phyloP scores from a whole-genome alignment of 2,113 vertebrate genomes.

The Bombycilla garrulus region DNA sequence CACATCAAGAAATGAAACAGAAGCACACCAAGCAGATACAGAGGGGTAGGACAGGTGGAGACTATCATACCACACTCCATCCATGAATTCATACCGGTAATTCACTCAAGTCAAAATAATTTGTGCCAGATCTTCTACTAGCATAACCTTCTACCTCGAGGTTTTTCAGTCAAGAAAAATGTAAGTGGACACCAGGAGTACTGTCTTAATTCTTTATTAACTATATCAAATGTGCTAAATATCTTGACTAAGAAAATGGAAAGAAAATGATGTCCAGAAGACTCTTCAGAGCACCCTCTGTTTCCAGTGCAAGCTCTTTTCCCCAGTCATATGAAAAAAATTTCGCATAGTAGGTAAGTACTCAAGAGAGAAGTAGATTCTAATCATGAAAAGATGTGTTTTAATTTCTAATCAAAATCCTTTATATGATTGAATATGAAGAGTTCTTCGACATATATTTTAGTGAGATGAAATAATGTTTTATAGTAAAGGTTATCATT shows the following conservation, averaged over 20 bases:
- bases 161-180: neutral
- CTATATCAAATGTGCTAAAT: neutral
- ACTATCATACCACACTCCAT: neutral
- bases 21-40: neutral
- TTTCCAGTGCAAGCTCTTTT: neutral
- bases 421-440: neutral
- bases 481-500: neutral
- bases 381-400: neutral
- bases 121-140: neutral
- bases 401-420: slow-evolving; percentile 11
- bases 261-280: neutral
- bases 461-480: neutral
- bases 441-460: neutral
- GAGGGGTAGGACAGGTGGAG: neutral
- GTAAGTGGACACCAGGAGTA: neutral
- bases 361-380: neutral
- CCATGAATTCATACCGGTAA: neutral
- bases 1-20: neutral
- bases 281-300: neutral
- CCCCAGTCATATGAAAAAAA: neutral
- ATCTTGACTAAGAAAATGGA: neutral
- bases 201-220: neutral
- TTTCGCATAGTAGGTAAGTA: neutral
- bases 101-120: neutral
- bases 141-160: neutral